Evolutionary conservation across 2,888 invertebrate species (phyloP).

Genomic region (Neoaliturus tenellus): DNA sequence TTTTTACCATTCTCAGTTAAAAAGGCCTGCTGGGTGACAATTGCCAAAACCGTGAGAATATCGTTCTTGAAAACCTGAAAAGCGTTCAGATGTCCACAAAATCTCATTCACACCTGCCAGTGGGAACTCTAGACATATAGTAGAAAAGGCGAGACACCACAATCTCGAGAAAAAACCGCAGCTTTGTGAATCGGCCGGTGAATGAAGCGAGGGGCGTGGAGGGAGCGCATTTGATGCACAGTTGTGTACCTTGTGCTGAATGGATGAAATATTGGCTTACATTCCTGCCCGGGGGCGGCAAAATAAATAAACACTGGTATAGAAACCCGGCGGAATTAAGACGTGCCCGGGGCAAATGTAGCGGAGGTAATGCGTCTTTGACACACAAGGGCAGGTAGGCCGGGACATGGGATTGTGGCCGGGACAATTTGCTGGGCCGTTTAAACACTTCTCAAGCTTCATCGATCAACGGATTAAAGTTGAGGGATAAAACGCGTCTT

Average conservation of each 20-base stretch:
- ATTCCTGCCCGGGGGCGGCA: conserved; percentile 23
- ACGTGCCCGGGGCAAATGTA: conserved; percentile 23
- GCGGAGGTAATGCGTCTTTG: conserved; percentile 36
- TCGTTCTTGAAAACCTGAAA: neutral
- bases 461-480: conserved; percentile 17
- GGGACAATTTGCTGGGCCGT: conserved; percentile 17
- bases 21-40: too few relatives aligned
- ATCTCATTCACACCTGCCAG: conserved; percentile 22
- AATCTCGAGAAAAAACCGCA: conserved; percentile 44
- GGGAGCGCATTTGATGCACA: conserved; percentile 25
- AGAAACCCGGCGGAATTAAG: neutral
- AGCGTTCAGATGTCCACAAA: neutral
- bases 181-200: conserved; percentile 1
- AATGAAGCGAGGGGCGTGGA: neutral
- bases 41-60: neutral
- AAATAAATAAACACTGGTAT: conserved; percentile 46
- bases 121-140: conserved; percentile 20
- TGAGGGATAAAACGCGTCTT: neutral
- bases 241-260: neutral
- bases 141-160: conserved; percentile 15
- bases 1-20: too few relatives aligned
- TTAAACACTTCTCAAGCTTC: neutral
- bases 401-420: conserved; percentile 39
- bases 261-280: conserved; percentile 41
- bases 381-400: neutral